Percentiles rank a stretch among this genome's conserved stretches.
phyloP scores from a whole-genome alignment of 1,140 invertebrate genomes.

The Portunus trituberculatus region DNA sequence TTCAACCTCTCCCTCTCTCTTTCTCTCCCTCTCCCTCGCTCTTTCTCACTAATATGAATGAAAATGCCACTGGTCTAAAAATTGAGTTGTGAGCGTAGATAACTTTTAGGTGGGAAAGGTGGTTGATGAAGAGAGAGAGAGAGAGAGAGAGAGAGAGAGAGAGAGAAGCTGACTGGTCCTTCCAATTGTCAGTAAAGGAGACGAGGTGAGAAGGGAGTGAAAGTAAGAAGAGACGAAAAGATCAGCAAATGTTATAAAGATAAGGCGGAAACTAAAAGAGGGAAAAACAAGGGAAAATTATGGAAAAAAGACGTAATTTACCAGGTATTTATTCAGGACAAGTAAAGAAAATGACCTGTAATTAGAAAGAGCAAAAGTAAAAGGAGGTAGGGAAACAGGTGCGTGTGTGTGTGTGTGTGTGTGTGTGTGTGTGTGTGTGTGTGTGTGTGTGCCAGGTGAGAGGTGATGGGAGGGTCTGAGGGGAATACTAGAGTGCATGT shows the following conservation, averaged over 20 bases:
- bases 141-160: not conserved
- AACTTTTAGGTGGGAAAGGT: not conserved
- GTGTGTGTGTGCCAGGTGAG: not conserved
- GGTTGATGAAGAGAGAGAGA: not conserved
- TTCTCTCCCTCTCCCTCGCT: no score
- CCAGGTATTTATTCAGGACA: not conserved
- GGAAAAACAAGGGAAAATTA: not conserved
- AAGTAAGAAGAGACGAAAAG: not conserved
- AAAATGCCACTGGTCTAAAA: no score
- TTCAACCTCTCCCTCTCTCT: slow-evolving; percentile 1
- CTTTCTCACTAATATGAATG: no score
- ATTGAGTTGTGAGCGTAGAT: no score
- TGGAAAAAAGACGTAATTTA: not conserved
- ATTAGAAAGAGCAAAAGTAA: not conserved
- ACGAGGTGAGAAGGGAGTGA: not conserved
- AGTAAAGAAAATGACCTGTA: not conserved
- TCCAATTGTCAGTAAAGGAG: not conserved
- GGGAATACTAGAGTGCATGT: no score
- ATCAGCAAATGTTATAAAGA: not conserved
- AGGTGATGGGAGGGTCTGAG: not conserved
- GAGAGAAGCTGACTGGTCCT: not conserved
- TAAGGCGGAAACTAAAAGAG: not conserved
- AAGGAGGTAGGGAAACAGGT: not conserved
- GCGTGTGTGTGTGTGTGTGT: slow-evolving; percentile 3
- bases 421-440: slow-evolving; percentile 26